These are phyloP conservation scores for Stercorarius parasiticus DNA, from an alignment of 2,113 vertebrate genomes.

Conservation along the genomic window DNA sequence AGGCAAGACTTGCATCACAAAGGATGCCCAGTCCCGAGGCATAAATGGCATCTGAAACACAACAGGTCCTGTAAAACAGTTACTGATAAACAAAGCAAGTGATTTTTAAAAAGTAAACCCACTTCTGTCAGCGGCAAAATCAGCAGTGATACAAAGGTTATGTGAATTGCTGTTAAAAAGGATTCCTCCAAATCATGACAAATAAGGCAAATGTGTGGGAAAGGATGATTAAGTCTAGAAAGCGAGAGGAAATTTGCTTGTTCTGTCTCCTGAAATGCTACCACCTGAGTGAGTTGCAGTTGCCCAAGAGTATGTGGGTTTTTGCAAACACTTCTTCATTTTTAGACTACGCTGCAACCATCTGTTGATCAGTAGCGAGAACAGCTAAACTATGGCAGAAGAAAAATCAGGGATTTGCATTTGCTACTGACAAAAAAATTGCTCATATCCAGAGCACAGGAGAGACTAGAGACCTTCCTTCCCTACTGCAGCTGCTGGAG, in stretches of 20 bases:
- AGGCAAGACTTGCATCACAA: neutral
- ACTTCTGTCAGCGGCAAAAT: neutral
- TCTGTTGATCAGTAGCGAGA: neutral
- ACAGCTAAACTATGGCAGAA: rapidly evolving
- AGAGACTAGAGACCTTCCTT: neutral
- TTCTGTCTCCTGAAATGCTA: neutral
- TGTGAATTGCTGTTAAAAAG: neutral
- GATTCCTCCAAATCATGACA: neutral
- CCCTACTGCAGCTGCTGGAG: neutral
- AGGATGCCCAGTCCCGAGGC: neutral
- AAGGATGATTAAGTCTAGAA: neutral
- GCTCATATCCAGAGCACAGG: neutral
- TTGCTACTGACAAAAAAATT: neutral
- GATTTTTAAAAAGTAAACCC: neutral
- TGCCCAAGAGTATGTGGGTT: neutral
- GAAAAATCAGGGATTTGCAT: neutral
- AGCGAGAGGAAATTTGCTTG: neutral
- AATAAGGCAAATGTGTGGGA: neutral
- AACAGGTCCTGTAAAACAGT: neutral
- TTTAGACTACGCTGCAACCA: neutral
- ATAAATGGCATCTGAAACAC: neutral
- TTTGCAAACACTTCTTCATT: neutral
- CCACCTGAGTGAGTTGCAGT: neutral
- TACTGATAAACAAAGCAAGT: neutral
- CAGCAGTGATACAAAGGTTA: neutral